Conservation (phyloP, 2,888 invertebrate species). For the Drosophila merina region DNA sequence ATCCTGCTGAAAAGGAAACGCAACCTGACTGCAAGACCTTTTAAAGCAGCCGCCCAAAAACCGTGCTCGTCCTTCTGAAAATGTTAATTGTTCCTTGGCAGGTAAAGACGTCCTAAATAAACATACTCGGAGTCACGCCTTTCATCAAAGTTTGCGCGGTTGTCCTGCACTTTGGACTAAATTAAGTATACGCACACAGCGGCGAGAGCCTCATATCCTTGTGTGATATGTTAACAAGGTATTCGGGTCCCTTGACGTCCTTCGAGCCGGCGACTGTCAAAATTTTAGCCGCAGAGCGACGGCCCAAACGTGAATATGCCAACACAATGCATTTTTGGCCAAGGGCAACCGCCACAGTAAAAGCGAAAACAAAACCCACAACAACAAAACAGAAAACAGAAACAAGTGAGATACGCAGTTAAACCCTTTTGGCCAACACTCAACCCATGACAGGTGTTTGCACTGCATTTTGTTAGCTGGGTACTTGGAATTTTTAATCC, state of each 20-base stretch:
- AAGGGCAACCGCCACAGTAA: conserved; percentile 42
- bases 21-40: conserved; percentile 2
- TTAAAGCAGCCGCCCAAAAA: neutral
- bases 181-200: conserved; percentile 30
- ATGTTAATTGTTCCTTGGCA: neutral
- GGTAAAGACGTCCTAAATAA: conserved; percentile 21
- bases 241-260: conserved; percentile 32
- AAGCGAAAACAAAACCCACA: conserved; percentile 37
- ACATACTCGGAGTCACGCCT: conserved; percentile 27
- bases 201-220: conserved; percentile 8
- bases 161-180: conserved; percentile 12
- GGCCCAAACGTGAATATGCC: conserved; percentile 24
- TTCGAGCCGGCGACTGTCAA: conserved; percentile 65
- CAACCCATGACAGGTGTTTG: conserved; percentile 68
- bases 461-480: conserved; percentile 10
- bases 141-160: conserved; percentile 20
- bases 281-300: conserved; percentile 68
- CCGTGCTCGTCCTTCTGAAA: neutral
- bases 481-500: neutral
- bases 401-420: conserved; percentile 69
- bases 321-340: conserved; percentile 54
- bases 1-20: conserved; percentile 3
- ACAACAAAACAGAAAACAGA: conserved; percentile 45
- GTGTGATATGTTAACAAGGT: conserved; percentile 43
- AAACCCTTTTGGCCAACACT: conserved; percentile 71